phyloP scores from a whole-genome alignment of 2,888 invertebrate genomes.

The Ophioninae sp. region DNA sequence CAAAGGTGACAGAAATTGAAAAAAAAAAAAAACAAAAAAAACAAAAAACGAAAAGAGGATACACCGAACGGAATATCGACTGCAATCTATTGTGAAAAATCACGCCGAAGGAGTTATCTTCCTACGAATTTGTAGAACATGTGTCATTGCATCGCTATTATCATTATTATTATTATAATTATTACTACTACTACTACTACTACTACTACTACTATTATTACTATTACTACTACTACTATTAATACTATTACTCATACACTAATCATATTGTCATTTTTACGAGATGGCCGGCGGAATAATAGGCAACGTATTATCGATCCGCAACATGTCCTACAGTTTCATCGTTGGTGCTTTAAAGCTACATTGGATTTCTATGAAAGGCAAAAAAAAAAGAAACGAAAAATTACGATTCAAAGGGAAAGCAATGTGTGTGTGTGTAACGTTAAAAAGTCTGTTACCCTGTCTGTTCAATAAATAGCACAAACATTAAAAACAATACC shows the following conservation, averaged over 20 bases:
- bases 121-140: slow-evolving; percentile 43
- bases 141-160: slow-evolving; percentile 50
- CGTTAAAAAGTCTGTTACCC: slow-evolving; percentile 52
- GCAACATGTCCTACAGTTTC: slow-evolving; percentile 39
- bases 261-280: slow-evolving; percentile 34
- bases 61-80: no score
- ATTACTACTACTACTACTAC: slow-evolving; percentile 22
- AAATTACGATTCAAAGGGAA: slow-evolving; percentile 43
- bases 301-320: slow-evolving; percentile 18
- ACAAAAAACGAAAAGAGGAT: not conserved
- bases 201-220: not conserved
- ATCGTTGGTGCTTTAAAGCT: slow-evolving; percentile 55
- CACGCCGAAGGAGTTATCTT: slow-evolving; percentile 4
- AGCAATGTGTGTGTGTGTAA: slow-evolving; percentile 41
- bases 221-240: slow-evolving; percentile 11
- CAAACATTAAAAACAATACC: slow-evolving; percentile 34
- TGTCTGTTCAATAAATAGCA: slow-evolving; percentile 62
- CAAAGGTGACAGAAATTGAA: not conserved
- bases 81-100: slow-evolving; percentile 5
- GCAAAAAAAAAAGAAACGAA: not conserved
- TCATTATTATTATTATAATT: slow-evolving; percentile 17
- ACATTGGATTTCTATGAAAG: slow-evolving; percentile 42
- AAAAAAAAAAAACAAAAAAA: slow-evolving; percentile 31
- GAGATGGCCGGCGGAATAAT: slow-evolving; percentile 17
- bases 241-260: slow-evolving; percentile 26